These are phyloP conservation scores for Cabera pusaria DNA, from an alignment of 2,888 invertebrate species.

Conservation along the genomic window DNA sequence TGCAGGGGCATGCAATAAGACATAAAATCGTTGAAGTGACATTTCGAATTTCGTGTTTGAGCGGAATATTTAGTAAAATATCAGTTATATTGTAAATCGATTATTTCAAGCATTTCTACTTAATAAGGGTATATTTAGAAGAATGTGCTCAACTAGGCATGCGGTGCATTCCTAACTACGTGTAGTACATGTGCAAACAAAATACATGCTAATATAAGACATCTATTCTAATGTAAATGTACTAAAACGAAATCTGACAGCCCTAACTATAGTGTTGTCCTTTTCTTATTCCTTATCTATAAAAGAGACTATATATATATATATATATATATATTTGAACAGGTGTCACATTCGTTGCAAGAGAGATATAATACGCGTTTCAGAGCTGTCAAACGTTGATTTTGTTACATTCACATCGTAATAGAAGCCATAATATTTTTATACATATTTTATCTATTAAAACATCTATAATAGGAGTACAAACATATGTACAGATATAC, in stretches of 20 bases:
- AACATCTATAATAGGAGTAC: slow-evolving; percentile 9
- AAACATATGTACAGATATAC: neutral
- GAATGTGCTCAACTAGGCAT: slow-evolving; percentile 55
- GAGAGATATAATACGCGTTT: no score
- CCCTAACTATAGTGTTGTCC: no score
- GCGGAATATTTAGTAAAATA: slow-evolving; percentile 41
- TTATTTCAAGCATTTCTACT: slow-evolving; percentile 30
- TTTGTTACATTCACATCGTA: no score
- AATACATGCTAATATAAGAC: slow-evolving; percentile 26
- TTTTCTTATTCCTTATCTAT: no score
- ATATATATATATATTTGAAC: no score
- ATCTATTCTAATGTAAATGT: no score
- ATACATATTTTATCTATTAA: neutral
- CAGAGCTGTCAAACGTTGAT: no score
- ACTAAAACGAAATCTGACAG: no score
- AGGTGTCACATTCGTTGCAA: no score
- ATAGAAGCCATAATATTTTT: no score
- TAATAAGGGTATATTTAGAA: slow-evolving; percentile 33
- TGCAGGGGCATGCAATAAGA: no score
- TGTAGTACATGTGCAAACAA: slow-evolving; percentile 52
- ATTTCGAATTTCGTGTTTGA: slow-evolving; percentile 69
- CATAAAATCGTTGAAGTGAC: slow-evolving; percentile 3
- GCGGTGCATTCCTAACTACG: slow-evolving; percentile 62
- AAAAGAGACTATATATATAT: no score
- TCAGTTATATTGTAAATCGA: slow-evolving; percentile 26